phyloP scores from a whole-genome alignment of 2,888 invertebrate species.

The Diaperis boleti region DNA sequence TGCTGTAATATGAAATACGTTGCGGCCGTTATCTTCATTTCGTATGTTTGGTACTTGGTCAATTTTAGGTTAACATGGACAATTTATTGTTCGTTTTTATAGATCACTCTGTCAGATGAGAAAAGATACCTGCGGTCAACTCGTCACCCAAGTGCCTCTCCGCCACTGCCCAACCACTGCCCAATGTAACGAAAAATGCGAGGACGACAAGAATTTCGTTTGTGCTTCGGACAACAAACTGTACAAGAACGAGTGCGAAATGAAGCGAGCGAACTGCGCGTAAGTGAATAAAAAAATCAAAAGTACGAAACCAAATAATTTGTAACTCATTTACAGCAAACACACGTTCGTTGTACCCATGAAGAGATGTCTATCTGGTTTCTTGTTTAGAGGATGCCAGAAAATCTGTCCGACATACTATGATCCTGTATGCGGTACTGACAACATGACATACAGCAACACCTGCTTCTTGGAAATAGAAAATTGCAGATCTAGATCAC shows the following conservation, averaged over 20 bases:
- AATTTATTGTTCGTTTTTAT: slow-evolving; percentile 30
- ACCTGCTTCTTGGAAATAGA: slow-evolving; percentile 93
- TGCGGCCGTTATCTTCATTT: too few relatives aligned
- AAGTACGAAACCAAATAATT: neutral
- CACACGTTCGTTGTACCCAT: slow-evolving; percentile 92
- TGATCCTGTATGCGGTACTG: slow-evolving; percentile 94
- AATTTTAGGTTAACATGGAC: too few relatives aligned
- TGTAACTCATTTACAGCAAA: slow-evolving; percentile 71
- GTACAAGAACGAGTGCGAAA: slow-evolving; percentile 90
- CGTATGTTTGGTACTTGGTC: too few relatives aligned
- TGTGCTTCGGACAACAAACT: slow-evolving; percentile 93
- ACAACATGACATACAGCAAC: slow-evolving; percentile 93
- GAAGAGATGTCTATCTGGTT: slow-evolving; percentile 86
- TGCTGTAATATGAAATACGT: too few relatives aligned
- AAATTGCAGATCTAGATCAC: slow-evolving; percentile 86
- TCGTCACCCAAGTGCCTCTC: slow-evolving; percentile 85
- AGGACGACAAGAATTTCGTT: slow-evolving; percentile 81
- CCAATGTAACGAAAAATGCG: slow-evolving; percentile 82
- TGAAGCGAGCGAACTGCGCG: slow-evolving; percentile 93
- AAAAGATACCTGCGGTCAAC: slow-evolving; percentile 85
- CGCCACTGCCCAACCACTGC: slow-evolving; percentile 89
- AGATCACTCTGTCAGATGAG: slow-evolving; percentile 88
- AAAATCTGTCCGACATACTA: slow-evolving; percentile 88
- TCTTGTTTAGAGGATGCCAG: slow-evolving; percentile 88
- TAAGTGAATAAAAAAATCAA: slow-evolving; percentile 59